A percentile compares a stretch with the other conserved stretches of the same genome.
These are phyloP conservation scores for Riptortus pedestris DNA, from an alignment of 1,140 invertebrate species.

Conservation along the genomic window DNA sequence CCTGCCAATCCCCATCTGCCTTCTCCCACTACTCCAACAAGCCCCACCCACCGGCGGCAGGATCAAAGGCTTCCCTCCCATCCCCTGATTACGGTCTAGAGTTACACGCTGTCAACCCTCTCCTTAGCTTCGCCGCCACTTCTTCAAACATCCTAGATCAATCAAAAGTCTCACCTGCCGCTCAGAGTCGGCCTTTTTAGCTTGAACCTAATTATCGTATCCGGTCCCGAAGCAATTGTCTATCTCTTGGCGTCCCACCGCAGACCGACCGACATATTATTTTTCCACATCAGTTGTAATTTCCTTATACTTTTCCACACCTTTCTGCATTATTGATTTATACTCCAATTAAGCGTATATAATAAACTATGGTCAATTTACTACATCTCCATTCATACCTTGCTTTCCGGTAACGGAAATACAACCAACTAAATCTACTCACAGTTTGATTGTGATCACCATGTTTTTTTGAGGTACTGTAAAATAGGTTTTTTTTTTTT, in stretches of 20 bases:
- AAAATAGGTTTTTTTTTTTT: too few species aligned
- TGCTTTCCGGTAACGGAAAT: too few species aligned
- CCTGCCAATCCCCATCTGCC: neutral
- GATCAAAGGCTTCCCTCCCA: slow-evolving; percentile 8
- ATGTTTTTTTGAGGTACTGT: too few species aligned
- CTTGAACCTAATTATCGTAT: slow-evolving; percentile 1
- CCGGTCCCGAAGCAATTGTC: slow-evolving; percentile 5
- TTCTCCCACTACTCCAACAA: too few species aligned
- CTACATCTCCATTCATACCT: too few species aligned
- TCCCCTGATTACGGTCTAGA: slow-evolving; percentile 9
- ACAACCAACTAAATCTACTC: too few species aligned
- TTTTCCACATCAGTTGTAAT: neutral
- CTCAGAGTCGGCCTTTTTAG: slow-evolving; percentile 13
- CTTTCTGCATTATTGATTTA: too few species aligned
- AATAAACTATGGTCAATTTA: too few species aligned
- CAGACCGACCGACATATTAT: neutral
- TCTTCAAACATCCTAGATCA: slow-evolving; percentile 18
- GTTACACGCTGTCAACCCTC: slow-evolving; percentile 15
- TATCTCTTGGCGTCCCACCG: neutral
- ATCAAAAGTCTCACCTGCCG: slow-evolving; percentile 12
- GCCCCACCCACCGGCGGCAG: neutral
- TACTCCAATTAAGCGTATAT: too few species aligned
- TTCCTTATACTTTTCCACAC: neutral
- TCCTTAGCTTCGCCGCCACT: slow-evolving; percentile 11
- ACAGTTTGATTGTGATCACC: too few species aligned